phyloP scores from a whole-genome alignment of 2,888 invertebrate genomes.

The Boloria selene region DNA sequence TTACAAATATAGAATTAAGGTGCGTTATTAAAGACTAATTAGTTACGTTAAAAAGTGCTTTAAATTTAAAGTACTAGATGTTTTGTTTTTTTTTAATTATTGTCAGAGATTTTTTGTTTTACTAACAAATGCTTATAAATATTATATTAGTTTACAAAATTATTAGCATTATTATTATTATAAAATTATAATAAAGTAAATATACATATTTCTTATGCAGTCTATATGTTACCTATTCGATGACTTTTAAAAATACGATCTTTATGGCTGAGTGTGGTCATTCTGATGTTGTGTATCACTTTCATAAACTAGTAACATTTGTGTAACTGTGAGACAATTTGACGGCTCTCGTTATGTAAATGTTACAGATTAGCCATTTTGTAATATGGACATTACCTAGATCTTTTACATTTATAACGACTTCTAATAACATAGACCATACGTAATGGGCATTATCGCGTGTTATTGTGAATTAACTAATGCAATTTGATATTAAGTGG shows the following conservation, averaged over 20 bases:
- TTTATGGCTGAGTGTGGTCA: background rate
- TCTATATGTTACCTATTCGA: background rate
- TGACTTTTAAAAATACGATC: background rate
- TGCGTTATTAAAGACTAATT: no score
- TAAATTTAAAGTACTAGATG: background rate
- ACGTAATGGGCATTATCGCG: constrained; percentile 19
- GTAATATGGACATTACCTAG: constrained; percentile 40
- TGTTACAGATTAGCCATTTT: constrained; percentile 36
- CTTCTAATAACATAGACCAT: constrained; percentile 24
- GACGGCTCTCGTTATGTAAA: constrained; percentile 35
- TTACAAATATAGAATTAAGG: constrained; percentile 30
- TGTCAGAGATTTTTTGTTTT: background rate
- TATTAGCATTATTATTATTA: no score
- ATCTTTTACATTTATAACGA: constrained; percentile 35
- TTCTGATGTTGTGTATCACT: constrained; percentile 22
- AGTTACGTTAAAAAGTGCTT: no score
- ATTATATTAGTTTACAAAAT: constrained; percentile 1
- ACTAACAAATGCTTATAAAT: no score
- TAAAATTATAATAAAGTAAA: no score
- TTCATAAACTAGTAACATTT: constrained; percentile 21
- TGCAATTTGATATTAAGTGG: constrained; percentile 22
- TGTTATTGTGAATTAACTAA: constrained; percentile 30
- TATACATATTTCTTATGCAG: background rate
- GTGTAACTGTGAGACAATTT: constrained; percentile 26
- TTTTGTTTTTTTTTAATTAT: background rate